Base-by-base conservation (phyloP, 2,797 vertebrate genomes). In the Valencia hispanica region DNA sequence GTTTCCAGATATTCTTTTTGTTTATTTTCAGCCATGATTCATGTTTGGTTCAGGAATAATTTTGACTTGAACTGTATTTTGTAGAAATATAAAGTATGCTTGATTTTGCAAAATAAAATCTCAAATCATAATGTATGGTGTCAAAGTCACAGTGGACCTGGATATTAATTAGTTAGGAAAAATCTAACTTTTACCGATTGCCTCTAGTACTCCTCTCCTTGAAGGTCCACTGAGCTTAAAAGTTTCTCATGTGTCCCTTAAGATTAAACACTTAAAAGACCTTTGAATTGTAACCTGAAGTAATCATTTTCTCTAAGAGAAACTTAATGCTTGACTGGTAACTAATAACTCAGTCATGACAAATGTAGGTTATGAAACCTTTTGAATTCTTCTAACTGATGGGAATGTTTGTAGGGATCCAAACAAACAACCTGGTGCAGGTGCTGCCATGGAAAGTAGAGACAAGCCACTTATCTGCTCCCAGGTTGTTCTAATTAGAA, bases 401-500 rank as follows among this genome's bases (percentile, higher is more conserved):
- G 50, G 43, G 30, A n/a, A 20, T 72, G 77, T 70, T 68, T 79
- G 65, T 61, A 5, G 8, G 63, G 59, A 36, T 41, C 55, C 36
- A 14, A 2, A 66, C 75, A 72, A 77, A 74, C 57, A 72, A 80
- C 34, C 57, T 27, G 12, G n/a, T 65, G 77, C 82, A 84, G 85
- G 85, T 87, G 82, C 80, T 61, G 70, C 78, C 70, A 43, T 4
- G 68, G 77, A 83, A 84, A 82, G 81, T 79, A 73, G 83, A 85
- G 78, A 82, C 70, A 47, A 82, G 79, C 61, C 86, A 81, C 82
- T 88, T 83, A 87, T 82, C 72, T 20, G 73, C 79, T 75, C 43
- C 79, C 70, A 78, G 85, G 82, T 79, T 73, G 73, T 6, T 77
- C 89, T 88, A 89, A 92, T 91, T 75, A 89, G 89, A 79, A 17